phyloP scores from a whole-genome alignment of 2,113 vertebrate species.

The Deroptyus accipitrinus region DNA sequence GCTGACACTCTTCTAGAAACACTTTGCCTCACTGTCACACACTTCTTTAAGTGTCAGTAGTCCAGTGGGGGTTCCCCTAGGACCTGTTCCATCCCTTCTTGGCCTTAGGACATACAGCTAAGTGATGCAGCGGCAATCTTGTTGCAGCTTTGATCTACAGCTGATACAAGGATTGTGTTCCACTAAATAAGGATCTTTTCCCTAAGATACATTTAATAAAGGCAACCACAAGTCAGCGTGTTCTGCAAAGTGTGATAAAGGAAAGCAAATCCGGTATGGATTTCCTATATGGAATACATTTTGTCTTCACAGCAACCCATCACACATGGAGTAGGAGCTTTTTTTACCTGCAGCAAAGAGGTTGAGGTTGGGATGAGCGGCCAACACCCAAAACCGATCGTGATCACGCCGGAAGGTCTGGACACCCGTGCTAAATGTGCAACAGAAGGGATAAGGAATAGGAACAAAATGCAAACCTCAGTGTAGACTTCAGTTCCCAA shows the following conservation, averaged over 20 bases:
- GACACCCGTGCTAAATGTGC: conserved; percentile 83
- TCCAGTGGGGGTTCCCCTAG: neutral
- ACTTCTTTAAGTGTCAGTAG: neutral
- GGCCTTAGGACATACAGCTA: neutral
- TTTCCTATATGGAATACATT: neutral
- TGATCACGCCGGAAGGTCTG: conserved; percentile 96
- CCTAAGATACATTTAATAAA: neutral
- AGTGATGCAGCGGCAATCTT: neutral
- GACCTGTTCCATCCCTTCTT: neutral
- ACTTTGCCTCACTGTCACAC: rapidly evolving
- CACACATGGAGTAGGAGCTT: no score
- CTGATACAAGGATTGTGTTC: neutral
- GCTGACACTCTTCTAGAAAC: neutral
- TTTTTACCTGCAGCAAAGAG: conserved; percentile 91
- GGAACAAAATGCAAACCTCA: neutral
- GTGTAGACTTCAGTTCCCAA: neutral
- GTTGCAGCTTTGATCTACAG: neutral
- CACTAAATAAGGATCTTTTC: neutral
- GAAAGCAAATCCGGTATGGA: neutral
- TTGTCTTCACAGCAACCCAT: neutral
- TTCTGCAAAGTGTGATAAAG: neutral
- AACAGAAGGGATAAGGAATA: neutral
- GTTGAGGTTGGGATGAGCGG: conserved; percentile 97
- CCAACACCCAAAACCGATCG: conserved; percentile 96
- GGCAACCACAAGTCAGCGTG: neutral